Conservation (phyloP, 2,113 vertebrate genomes). For the Suncus etruscus region DNA sequence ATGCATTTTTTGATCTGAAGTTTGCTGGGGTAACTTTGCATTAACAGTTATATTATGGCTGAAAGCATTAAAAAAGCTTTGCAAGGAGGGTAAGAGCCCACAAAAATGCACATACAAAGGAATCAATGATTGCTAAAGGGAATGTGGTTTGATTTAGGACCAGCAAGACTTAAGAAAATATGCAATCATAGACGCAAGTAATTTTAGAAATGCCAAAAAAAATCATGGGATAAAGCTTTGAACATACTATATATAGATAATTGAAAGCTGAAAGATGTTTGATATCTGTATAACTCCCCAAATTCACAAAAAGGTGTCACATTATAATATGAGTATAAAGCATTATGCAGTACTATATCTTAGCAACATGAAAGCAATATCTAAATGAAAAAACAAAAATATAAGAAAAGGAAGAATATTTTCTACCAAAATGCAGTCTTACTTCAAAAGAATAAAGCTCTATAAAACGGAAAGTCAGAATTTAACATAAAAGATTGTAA, state of each 20-base stretch:
- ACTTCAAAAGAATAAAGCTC: background rate
- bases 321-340: background rate
- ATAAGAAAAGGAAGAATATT: too few relatives aligned
- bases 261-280: background rate
- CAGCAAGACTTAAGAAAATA: background rate
- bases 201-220: background rate
- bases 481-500: background rate
- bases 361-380: slow-evolving; percentile 22
- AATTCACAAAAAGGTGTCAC: background rate
- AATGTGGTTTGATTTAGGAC: background rate
- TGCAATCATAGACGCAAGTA: background rate
- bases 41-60: background rate
- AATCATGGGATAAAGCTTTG: slow-evolving; percentile 1
- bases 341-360: background rate
- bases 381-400: background rate
- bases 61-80: background rate
- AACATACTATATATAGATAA: slow-evolving; percentile 7
- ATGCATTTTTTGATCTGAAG: too few relatives aligned
- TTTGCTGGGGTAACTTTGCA: background rate
- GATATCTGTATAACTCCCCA: background rate
- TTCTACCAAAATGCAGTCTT: background rate
- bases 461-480: background rate
- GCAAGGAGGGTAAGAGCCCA: background rate
- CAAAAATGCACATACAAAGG: background rate
- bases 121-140: background rate